Evolutionary conservation across 2,888 invertebrate species (phyloP).

Genomic region (Hanleya hanleyi): DNA sequence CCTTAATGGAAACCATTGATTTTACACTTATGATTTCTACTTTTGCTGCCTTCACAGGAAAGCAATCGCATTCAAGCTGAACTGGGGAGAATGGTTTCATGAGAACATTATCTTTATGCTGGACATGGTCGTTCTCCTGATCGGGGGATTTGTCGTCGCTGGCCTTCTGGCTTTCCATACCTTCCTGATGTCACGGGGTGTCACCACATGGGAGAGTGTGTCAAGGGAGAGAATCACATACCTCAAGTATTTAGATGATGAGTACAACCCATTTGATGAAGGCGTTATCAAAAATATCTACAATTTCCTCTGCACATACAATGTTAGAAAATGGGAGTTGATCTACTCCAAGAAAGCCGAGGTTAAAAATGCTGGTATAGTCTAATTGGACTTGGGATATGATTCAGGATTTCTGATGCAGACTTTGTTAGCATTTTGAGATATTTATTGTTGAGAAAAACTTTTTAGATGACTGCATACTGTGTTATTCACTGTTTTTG

Average conservation of each 20-base stretch:
- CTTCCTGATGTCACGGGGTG: constrained; percentile 68
- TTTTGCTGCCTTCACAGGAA: no score
- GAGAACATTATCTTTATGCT: constrained; percentile 61
- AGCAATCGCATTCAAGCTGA: constrained; percentile 45
- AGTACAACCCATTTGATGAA: constrained; percentile 72
- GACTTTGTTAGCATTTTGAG: no score
- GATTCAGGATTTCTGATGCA: no score
- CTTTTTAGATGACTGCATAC: no score
- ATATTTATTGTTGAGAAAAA: no score
- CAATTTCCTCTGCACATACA: constrained; percentile 57
- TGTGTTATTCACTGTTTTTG: no score
- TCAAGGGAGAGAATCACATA: constrained; percentile 72
- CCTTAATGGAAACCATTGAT: no score
- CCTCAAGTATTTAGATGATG: constrained; percentile 67
- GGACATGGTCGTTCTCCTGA: constrained; percentile 58
- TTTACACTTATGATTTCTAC: no score
- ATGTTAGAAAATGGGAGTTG: constrained; percentile 57
- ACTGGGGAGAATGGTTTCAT: constrained; percentile 64
- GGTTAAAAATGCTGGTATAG: background rate
- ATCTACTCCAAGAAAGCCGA: constrained; percentile 55
- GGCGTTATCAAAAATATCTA: constrained; percentile 65
- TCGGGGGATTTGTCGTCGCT: constrained; percentile 60
- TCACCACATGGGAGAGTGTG: constrained; percentile 72
- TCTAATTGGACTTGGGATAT: no score
- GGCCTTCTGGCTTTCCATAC: constrained; percentile 68